Evolutionary conservation across 1,140 invertebrate genomes (phyloP).

Genomic region (Bombus vancouverensis): DNA sequence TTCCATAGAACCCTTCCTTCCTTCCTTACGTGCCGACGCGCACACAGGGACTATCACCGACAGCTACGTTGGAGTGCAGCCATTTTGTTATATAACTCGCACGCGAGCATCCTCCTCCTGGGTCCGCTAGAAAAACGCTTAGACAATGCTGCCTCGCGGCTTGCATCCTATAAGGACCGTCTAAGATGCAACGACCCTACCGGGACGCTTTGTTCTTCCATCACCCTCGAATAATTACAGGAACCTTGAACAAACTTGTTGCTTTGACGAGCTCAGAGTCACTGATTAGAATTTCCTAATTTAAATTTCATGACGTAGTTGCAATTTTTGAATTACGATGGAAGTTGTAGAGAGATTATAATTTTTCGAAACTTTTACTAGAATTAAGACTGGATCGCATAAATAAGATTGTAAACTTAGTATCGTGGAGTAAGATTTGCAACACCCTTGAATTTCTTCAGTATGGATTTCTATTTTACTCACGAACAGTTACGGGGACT

Average conservation of each 20-base stretch:
- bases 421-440: too few relatives aligned
- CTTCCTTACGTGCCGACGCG: slow-evolving; percentile 51
- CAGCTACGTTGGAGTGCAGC: slow-evolving; percentile 26
- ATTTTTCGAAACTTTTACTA: not conserved
- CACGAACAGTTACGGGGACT: not conserved
- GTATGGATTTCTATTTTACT: too few relatives aligned
- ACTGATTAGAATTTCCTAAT: not conserved
- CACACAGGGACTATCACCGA: slow-evolving; percentile 11
- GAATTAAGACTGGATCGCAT: too few relatives aligned
- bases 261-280: not conserved
- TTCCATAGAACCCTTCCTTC: slow-evolving; percentile 62
- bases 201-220: slow-evolving; percentile 32
- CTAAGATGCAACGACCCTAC: slow-evolving; percentile 61
- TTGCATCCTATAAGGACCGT: slow-evolving; percentile 68
- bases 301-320: not conserved
- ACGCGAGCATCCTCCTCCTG: slow-evolving; percentile 45
- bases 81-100: slow-evolving; percentile 74
- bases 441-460: too few relatives aligned
- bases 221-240: slow-evolving; percentile 48
- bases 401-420: too few relatives aligned
- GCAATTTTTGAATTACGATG: not conserved
- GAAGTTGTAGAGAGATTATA: too few relatives aligned
- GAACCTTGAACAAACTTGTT: not conserved
- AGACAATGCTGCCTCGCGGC: slow-evolving; percentile 67
- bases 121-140: slow-evolving; percentile 57